Percentiles rank a stretch among this genome's conserved stretches.
These are phyloP conservation scores for Villa cingulata DNA, from an alignment of 2,888 invertebrate species.

Conservation along the genomic window DNA sequence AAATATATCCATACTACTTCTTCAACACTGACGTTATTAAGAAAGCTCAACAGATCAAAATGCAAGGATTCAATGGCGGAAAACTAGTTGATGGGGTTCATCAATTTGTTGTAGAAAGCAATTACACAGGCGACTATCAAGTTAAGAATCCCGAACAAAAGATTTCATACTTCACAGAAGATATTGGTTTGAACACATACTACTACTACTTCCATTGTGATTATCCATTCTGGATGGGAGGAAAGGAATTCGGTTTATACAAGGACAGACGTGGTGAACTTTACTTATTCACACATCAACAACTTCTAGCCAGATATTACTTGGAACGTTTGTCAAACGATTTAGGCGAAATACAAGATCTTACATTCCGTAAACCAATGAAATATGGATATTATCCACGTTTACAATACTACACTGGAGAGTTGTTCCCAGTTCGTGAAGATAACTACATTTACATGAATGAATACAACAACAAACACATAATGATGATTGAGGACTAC, in stretches of 20 bases:
- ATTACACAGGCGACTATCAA: conserved; percentile 43
- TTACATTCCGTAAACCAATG: conserved; percentile 40
- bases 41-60: conserved; percentile 33
- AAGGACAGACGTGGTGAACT: conserved; percentile 50
- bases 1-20: conserved; percentile 48
- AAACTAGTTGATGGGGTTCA: conserved; percentile 35
- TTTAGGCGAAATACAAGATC: conserved; percentile 44
- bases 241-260: conserved; percentile 36
- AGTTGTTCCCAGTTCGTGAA: conserved; percentile 44
- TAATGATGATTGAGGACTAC: conserved; percentile 22
- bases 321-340: conserved; percentile 53
- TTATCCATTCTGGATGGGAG: conserved; percentile 49
- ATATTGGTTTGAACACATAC: conserved; percentile 51
- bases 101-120: conserved; percentile 37
- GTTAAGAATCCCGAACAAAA: conserved; percentile 43
- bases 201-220: conserved; percentile 51
- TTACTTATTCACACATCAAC: conserved; percentile 52
- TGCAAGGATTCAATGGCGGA: conserved; percentile 32
- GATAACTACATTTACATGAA: conserved; percentile 29
- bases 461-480: conserved; percentile 24
- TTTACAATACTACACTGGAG: conserved; percentile 46
- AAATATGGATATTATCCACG: conserved; percentile 45
- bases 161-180: conserved; percentile 55
- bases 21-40: conserved; percentile 42
- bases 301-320: conserved; percentile 53